These are phyloP conservation scores for Papilio machaon DNA, from an alignment of 1,140 invertebrate genomes.

Conservation along the genomic window DNA sequence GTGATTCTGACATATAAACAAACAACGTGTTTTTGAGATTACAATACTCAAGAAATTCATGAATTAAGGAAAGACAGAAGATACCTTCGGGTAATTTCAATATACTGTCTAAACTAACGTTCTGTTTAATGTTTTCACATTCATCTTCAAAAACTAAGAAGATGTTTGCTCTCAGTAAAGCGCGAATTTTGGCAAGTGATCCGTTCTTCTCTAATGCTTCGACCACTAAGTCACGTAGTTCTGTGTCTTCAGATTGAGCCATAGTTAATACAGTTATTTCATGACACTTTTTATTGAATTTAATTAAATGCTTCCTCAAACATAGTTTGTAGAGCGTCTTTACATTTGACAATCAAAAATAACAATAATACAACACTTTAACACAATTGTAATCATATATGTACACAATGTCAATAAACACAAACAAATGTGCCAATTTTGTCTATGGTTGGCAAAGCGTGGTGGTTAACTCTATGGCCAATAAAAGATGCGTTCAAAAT, in stretches of 20 bases:
- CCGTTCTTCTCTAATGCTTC: slow-evolving; percentile 81
- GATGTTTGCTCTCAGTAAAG: slow-evolving; percentile 77
- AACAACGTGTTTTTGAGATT: slow-evolving; percentile 79
- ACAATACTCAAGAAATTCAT: slow-evolving; percentile 80
- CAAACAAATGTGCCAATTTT: slow-evolving; percentile 20
- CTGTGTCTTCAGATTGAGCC: slow-evolving; percentile 80
- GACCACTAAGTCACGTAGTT: slow-evolving; percentile 78
- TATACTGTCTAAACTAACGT: slow-evolving; percentile 71
- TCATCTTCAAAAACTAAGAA: slow-evolving; percentile 80
- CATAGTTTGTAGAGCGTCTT: slow-evolving; percentile 14
- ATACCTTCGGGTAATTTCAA: slow-evolving; percentile 75
- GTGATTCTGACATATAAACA: slow-evolving; percentile 79
- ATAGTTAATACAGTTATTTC: slow-evolving; percentile 49
- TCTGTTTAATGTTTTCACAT: slow-evolving; percentile 73
- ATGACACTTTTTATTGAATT: slow-evolving; percentile 9
- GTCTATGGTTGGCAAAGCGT: not conserved
- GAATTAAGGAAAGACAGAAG: slow-evolving; percentile 71
- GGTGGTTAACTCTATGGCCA: not conserved
- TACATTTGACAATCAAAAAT: slow-evolving; percentile 24
- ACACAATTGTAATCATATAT: slow-evolving; percentile 22
- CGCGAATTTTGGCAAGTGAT: slow-evolving; percentile 79
- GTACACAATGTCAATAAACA: slow-evolving; percentile 8
- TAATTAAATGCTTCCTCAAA: not conserved
- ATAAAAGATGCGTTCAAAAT: slow-evolving; percentile 22
- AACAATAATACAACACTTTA: slow-evolving; percentile 16